These are phyloP conservation scores for Sebastes hubbsi DNA, from an alignment of 2,797 vertebrate genomes.

Conservation along the genomic window DNA sequence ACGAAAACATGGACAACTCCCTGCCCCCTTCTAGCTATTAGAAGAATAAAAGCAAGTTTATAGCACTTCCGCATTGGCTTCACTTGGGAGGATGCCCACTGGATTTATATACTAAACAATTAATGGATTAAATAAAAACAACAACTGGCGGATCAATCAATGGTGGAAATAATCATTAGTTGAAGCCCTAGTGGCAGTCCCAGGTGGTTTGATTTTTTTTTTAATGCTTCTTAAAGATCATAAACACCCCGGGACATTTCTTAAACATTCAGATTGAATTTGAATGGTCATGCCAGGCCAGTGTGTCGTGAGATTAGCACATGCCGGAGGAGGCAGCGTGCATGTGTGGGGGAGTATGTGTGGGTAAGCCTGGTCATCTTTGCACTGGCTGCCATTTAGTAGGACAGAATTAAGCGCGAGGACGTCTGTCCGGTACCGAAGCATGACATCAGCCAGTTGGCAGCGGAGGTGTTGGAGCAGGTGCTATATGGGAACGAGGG, in stretches of 20 bases:
- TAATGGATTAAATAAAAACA: not conserved
- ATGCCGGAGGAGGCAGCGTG: constrained; percentile 21
- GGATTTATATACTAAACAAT: too few species aligned
- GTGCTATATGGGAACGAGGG: constrained; percentile 77
- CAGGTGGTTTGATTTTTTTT: not conserved
- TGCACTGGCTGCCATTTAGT: constrained; percentile 64
- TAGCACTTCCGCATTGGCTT: too few species aligned
- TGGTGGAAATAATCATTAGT: not conserved
- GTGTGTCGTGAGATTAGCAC: constrained; percentile 62
- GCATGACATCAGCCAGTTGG: constrained; percentile 85
- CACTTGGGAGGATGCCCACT: too few species aligned
- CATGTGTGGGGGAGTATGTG: constrained; percentile 11
- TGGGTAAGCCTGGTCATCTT: constrained; percentile 52
- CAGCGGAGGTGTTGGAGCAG: constrained; percentile 82
- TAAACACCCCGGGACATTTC: constrained; percentile 7
- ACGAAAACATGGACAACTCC: too few species aligned
- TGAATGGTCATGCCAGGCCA: constrained; percentile 36
- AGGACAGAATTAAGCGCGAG: constrained; percentile 71
- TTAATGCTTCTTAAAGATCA: not conserved
- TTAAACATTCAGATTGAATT: constrained; percentile 30
- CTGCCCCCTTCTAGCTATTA: too few species aligned
- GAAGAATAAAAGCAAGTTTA: too few species aligned
- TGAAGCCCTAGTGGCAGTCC: not conserved
- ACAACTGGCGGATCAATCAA: not conserved
- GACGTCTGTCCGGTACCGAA: constrained; percentile 73